Base-by-base conservation (phyloP, 2,113 vertebrate species). In the Protomyctophum bolini region DNA sequence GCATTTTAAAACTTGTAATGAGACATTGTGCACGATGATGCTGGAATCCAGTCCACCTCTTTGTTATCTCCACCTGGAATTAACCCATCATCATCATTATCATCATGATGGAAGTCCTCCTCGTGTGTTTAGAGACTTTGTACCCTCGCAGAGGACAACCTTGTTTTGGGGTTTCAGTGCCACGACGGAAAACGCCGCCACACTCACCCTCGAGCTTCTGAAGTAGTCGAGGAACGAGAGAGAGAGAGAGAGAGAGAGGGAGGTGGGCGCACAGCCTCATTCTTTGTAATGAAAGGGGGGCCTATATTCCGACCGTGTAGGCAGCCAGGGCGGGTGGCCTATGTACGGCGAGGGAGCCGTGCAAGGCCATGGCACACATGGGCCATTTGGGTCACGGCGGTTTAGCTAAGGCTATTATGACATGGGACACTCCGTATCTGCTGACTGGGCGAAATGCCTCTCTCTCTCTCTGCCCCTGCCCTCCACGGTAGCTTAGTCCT, bases 401-500 rank as follows among this genome's bases (percentile, higher is more conserved):
- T 86, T 87, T 64, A 88, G 88, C 81, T 90, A 89, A 91, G 87
- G 86, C 89, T 92, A 90, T 92, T 92, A 89, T 86, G 75, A 84
- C 81, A 86, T 87, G 78, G 82, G 75, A 74, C 81, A 81, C 83
- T 71, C 61, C 73, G 33, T 83, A 81, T 87, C 73, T 91, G 92
- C 92, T 93, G 92, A 93, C 88, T 85, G 60, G 48, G 81, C 81
- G 50, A 87, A 88, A 90, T 70, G 56, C 68, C 73, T 60, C 72
- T 70, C 33, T 21, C 21, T 21, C 21, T 21, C 21, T 21, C 21
- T 21, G 76, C 8, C 56, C 74, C 33, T 41, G 33, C 33, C 33
- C 47, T 72, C 70, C 65, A 75, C 70, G 61, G 62, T 79, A 85
- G 84, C 90, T 89, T 81, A 88, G 82, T 72, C 79, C 59, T 49